Conservation (phyloP, 1,140 invertebrate genomes). For the Bombus confusus region DNA sequence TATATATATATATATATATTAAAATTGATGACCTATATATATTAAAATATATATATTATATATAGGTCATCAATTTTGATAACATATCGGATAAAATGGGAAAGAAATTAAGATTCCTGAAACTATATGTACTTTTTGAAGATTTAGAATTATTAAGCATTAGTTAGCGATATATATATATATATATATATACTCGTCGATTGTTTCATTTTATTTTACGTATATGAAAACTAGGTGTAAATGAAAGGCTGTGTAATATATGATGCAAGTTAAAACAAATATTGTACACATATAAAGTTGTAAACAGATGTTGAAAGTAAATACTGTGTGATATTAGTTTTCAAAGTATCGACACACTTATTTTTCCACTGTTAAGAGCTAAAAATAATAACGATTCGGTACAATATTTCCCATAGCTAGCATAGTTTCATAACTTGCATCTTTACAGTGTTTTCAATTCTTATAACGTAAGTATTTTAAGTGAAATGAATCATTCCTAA, state of each 20-base stretch:
- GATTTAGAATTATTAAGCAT: background rate
- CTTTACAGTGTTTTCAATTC: constrained; percentile 1
- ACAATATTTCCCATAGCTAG: background rate
- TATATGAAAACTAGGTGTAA: constrained; percentile 18
- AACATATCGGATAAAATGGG: constrained; percentile 79
- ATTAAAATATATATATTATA: too few species aligned
- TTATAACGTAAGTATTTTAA: background rate
- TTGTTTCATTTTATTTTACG: constrained; percentile 11
- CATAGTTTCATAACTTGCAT: constrained; percentile 9
- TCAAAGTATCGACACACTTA: background rate
- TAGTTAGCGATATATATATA: constrained; percentile 1
- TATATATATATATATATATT: too few species aligned
- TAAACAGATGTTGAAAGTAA: constrained; percentile 2
- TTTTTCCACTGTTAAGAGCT: background rate
- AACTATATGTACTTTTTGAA: constrained; percentile 14
- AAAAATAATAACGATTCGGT: background rate
- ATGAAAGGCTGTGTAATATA: constrained; percentile 46
- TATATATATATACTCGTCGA: background rate
- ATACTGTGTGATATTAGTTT: constrained; percentile 25
- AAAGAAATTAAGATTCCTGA: constrained; percentile 13
- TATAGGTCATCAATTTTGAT: constrained; percentile 73
- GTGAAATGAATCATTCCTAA: constrained; percentile 5
- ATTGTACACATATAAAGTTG: background rate
- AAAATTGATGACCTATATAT: too few species aligned
- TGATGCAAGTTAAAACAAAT: constrained; percentile 21